Conservation (phyloP, 1,140 invertebrate genomes). For the Heliconius melpomene region DNA sequence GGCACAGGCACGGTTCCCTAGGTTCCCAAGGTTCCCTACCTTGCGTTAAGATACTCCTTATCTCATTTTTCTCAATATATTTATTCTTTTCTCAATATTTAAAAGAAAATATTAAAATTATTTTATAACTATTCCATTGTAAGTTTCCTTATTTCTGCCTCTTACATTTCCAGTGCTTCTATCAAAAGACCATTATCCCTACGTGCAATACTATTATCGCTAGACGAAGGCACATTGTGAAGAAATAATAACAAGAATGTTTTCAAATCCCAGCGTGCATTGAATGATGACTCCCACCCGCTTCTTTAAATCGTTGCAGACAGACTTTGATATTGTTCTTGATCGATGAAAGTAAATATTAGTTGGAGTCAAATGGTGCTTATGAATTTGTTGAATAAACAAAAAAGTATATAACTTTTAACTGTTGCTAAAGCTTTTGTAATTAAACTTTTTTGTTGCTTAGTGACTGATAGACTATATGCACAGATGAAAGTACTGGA, state of each 20-base stretch:
- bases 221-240: neutral
- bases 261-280: neutral
- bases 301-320: neutral
- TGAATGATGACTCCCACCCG: neutral
- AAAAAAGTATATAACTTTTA: no score
- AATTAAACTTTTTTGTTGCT: no score
- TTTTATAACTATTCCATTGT: neutral
- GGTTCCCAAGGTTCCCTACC: no score
- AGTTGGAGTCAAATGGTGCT: neutral
- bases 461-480: no score
- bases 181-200: neutral
- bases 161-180: neutral
- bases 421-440: no score
- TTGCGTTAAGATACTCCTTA: no score
- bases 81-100: no score
- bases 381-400: no score
- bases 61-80: no score
- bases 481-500: no score
- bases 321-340: neutral
- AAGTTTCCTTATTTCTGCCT: neutral
- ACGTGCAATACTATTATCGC: conserved; percentile 16
- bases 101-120: no score
- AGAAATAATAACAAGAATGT: conserved; percentile 17
- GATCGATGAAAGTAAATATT: neutral
- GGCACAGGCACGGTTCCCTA: no score